Conservation (phyloP, 2,113 vertebrate genomes). For the Eonycteris spelaea region DNA sequence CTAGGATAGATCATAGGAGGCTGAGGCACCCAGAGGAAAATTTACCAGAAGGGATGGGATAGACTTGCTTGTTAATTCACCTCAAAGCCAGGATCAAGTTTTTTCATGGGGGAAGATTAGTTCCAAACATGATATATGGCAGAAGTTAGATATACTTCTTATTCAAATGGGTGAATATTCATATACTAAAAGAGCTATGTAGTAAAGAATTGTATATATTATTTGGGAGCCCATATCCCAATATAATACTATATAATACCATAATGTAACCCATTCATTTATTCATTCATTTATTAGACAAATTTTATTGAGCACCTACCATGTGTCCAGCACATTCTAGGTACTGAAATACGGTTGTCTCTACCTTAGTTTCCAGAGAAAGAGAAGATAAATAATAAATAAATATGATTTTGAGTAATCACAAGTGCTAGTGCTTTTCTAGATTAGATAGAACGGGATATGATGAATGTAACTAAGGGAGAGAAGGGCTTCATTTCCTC, state of each 20-base stretch:
- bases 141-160: background rate
- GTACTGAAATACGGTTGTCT: background rate
- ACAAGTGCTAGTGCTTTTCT: background rate
- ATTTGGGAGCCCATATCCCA: background rate
- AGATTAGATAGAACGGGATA: background rate
- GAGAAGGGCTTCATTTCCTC: background rate
- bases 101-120: background rate
- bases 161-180: background rate
- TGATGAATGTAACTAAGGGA: background rate
- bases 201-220: background rate
- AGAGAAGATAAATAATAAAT: background rate
- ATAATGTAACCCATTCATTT: background rate
- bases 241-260: background rate
- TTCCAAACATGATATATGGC: background rate
- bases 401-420: background rate
- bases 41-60: background rate
- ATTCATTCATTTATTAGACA: background rate
- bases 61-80: background rate
- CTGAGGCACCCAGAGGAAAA: background rate
- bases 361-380: background rate
- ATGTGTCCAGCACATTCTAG: background rate
- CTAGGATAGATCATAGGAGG: background rate
- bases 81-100: background rate
- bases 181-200: background rate
- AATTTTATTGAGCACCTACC: background rate